Evolutionary conservation across 2,888 invertebrate species (phyloP), one percentile per base, ranked within the genome.

Genomic region (Eristalis pertinax): DNA sequence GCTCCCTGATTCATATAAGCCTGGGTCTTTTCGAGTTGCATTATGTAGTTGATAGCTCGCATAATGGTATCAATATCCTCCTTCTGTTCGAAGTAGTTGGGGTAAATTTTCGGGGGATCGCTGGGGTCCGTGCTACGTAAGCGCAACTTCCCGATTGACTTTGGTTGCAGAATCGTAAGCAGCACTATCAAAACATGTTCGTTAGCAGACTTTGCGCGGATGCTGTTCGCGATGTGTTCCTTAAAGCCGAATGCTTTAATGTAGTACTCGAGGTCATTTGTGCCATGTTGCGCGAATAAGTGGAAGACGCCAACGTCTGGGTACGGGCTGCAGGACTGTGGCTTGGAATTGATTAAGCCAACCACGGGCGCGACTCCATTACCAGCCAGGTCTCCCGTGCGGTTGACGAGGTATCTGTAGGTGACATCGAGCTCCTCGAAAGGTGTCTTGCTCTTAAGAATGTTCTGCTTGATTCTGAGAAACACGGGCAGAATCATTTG

Each of bases 401-500:
- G 85, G 74, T 83, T 67, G 26, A 83, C 92, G 10, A 94, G 90
- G 89, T 94, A 95, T 19, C 93, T 58, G 64, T 88, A 90, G 2
- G 81, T 70, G 41, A 13, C 67, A 67, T 89, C 86, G 0, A 89
- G 24, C 7, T 41, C 22, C 2, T 88, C 88, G 32, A 24, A 67
- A 13, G 22, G n/a, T 7, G 73, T 63, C n/a, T 63, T 19, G 90
- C 95, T 93, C 82, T 89, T 89, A 29, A 91, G 76, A 22, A 88
- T 77, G 32, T 32, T 32, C 32, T 32, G 32, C 7, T 32, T 32
- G 32, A 32, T 32, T 8, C 7, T 32, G 32, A 32, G 0, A 32
- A 32, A 8, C 4, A 90, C 80, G 4, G 90, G 90, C 78, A 95
- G 93, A 13, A 95, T 96, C 67, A 96, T 95, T 91, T 97, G 97